These are phyloP conservation scores for Aromia moschata DNA, from an alignment of 2,888 invertebrate species.

Conservation along the genomic window DNA sequence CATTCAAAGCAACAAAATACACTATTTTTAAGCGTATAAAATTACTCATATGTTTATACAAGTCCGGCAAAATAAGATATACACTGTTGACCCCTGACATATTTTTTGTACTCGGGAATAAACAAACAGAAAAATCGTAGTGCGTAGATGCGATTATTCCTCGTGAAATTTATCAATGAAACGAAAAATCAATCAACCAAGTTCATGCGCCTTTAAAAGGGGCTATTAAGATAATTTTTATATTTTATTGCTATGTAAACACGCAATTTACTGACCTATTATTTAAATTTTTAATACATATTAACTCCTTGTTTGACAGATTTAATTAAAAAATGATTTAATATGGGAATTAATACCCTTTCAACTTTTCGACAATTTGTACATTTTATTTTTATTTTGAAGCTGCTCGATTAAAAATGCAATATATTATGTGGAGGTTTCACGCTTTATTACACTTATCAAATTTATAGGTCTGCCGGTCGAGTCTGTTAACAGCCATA, in stretches of 20 bases:
- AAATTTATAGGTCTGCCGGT: slow-evolving; percentile 1
- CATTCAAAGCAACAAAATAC: neutral
- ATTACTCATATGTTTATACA: slow-evolving; percentile 17
- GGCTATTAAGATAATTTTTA: slow-evolving; percentile 41
- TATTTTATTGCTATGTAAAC: slow-evolving; percentile 41
- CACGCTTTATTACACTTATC: slow-evolving; percentile 23
- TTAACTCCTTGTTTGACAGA: slow-evolving; percentile 36
- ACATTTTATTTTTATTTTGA: slow-evolving; percentile 23
- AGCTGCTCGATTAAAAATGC: slow-evolving; percentile 13
- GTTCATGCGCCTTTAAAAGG: slow-evolving; percentile 31
- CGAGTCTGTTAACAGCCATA: neutral
- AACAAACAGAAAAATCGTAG: slow-evolving; percentile 20
- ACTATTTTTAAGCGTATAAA: slow-evolving; percentile 23
- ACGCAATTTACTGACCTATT: slow-evolving; percentile 40
- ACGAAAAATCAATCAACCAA: slow-evolving; percentile 32
- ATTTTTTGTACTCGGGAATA: slow-evolving; percentile 7
- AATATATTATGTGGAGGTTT: slow-evolving; percentile 18
- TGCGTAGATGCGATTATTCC: slow-evolving; percentile 25
- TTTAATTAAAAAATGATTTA: slow-evolving; percentile 42
- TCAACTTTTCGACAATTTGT: slow-evolving; percentile 25
- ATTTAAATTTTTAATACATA: slow-evolving; percentile 32
- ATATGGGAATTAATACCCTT: slow-evolving; percentile 29
- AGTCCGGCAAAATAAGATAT: slow-evolving; percentile 10
- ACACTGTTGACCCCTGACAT: slow-evolving; percentile 16
- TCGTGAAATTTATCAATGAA: slow-evolving; percentile 31